Conservation (phyloP, 2,797 vertebrate species). For the Gouania willdenowi region DNA sequence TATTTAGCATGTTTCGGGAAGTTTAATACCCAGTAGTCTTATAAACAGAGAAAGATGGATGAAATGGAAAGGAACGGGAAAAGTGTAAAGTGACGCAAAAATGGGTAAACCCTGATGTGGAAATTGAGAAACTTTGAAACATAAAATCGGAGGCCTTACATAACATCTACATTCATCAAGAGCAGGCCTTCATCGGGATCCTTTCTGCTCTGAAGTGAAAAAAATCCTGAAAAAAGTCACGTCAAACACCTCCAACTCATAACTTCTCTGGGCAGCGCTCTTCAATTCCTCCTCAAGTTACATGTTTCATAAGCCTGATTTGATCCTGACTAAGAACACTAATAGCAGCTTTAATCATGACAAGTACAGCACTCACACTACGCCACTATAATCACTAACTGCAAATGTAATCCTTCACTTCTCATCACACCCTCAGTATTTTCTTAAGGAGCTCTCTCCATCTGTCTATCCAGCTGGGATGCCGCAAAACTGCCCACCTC, state of each 20-base stretch:
- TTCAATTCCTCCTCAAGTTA: slow-evolving; percentile 15
- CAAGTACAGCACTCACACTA: slow-evolving; percentile 40
- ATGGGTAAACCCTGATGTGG: too few species aligned
- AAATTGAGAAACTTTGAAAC: too few species aligned
- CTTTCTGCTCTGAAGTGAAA: too few species aligned
- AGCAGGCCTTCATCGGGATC: too few species aligned
- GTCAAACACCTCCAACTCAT: neutral
- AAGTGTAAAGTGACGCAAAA: too few species aligned
- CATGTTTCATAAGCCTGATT: slow-evolving; percentile 21
- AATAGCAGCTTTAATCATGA: slow-evolving; percentile 56
- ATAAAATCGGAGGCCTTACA: too few species aligned
- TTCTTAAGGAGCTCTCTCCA: slow-evolving; percentile 26
- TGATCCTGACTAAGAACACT: slow-evolving; percentile 37
- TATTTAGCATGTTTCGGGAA: too few species aligned
- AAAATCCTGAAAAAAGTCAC: neutral
- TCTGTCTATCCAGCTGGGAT: slow-evolving; percentile 16
- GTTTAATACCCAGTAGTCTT: too few species aligned
- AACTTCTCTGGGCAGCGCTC: slow-evolving; percentile 12
- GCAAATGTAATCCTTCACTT: slow-evolving; percentile 45
- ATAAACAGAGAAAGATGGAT: too few species aligned
- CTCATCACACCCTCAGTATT: slow-evolving; percentile 32
- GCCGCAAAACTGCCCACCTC: slow-evolving; percentile 40
- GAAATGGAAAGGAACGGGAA: too few species aligned
- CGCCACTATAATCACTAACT: slow-evolving; percentile 34
- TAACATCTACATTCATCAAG: too few species aligned